These are phyloP conservation scores for Peromyscus melanophrys DNA, from an alignment of 2,797 vertebrate species.

Conservation along the genomic window DNA sequence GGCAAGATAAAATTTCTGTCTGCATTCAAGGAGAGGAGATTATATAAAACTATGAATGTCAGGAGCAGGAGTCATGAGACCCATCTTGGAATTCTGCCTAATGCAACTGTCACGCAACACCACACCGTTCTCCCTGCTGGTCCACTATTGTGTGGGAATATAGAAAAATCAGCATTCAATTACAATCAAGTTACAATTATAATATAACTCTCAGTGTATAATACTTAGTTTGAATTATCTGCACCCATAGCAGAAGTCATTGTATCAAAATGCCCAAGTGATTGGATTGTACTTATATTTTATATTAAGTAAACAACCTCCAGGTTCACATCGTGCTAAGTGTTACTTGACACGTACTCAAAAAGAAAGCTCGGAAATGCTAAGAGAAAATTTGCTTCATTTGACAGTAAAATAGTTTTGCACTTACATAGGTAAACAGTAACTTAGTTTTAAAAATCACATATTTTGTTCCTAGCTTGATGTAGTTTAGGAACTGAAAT, in stretches of 20 bases:
- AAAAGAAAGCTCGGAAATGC: neutral
- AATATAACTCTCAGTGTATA: neutral
- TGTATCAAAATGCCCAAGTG: neutral
- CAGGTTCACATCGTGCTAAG: neutral
- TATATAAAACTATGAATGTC: neutral
- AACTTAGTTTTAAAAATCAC: neutral
- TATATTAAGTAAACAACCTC: neutral
- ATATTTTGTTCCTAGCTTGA: neutral
- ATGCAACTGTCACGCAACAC: neutral
- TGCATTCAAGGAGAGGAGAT: neutral
- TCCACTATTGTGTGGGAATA: neutral
- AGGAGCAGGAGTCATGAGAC: neutral
- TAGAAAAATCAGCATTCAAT: neutral
- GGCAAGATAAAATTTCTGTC: neutral
- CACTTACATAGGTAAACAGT: neutral
- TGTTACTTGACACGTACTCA: neutral
- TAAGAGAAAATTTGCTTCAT: neutral
- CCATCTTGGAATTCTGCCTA: neutral
- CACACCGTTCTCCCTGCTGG: too few relatives aligned
- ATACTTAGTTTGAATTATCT: neutral
- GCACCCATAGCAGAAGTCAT: neutral
- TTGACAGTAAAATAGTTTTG: conserved; percentile 17
- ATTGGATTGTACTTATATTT: neutral
- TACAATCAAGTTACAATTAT: neutral
- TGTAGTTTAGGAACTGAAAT: neutral